Evolutionary conservation across 2,888 invertebrate species (phyloP).

Genomic region (Protonemura montana): DNA sequence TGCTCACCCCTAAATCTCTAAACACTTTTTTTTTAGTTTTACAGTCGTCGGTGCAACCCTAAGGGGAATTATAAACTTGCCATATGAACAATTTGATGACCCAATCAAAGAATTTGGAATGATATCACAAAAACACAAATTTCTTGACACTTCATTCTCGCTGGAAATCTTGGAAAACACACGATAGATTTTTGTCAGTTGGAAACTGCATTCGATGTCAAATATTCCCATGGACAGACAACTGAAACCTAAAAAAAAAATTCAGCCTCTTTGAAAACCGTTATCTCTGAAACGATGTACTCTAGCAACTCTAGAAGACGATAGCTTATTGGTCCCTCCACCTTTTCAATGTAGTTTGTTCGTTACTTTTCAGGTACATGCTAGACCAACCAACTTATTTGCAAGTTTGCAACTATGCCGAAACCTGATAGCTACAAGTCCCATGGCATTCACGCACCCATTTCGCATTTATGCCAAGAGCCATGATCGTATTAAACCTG

Average conservation of each 20-base stretch:
- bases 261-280: neutral
- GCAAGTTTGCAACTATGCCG: neutral
- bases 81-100: neutral
- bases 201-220: neutral
- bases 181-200: neutral
- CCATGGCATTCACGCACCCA: neutral
- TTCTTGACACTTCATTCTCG: too few relatives aligned
- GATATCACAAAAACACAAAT: neutral
- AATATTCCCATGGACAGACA: neutral
- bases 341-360: neutral
- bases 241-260: neutral
- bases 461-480: neutral
- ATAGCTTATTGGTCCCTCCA: neutral
- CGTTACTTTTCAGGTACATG: neutral
- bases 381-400: neutral
- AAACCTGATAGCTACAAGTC: neutral
- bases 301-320: neutral
- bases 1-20: neutral
- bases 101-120: neutral
- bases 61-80: neutral
- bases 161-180: neutral
- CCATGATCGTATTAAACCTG: neutral
- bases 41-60: neutral
- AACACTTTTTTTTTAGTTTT: neutral
- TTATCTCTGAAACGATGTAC: neutral